phyloP scores from a whole-genome alignment of 2,888 invertebrate genomes.

The Thymelicus lineola region DNA sequence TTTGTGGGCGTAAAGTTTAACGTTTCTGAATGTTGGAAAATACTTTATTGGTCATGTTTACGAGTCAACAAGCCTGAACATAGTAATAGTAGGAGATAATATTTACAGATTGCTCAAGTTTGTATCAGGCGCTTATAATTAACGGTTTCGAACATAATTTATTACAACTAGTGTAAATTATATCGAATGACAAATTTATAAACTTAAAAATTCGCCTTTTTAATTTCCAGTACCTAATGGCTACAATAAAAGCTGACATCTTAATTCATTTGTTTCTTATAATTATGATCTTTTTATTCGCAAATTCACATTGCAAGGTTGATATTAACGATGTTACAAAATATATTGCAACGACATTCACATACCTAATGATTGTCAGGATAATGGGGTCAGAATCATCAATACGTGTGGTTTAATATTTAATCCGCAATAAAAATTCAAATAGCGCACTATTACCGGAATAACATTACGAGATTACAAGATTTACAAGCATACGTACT shows the following conservation, averaged over 20 bases:
- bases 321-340: not conserved
- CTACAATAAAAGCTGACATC: no score
- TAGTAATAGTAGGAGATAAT: not conserved
- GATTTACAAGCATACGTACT: no score
- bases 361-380: not conserved
- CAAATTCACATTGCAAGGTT: not conserved
- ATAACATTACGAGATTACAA: not conserved
- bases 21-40: not conserved
- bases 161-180: no score
- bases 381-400: conserved; percentile 1
- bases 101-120: no score
- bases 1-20: not conserved
- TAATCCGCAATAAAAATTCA: conserved; percentile 6
- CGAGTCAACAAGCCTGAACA: not conserved
- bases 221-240: no score
- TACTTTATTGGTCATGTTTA: not conserved
- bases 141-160: no score
- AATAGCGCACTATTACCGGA: not conserved
- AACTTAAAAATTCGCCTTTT: no score
- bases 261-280: no score
- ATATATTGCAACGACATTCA: conserved; percentile 7
- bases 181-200: no score
- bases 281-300: not conserved
- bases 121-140: no score
- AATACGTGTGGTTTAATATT: conserved; percentile 3